These are phyloP conservation scores for Megalopta genalis DNA, from an alignment of 1,140 invertebrate genomes.

Conservation along the genomic window DNA sequence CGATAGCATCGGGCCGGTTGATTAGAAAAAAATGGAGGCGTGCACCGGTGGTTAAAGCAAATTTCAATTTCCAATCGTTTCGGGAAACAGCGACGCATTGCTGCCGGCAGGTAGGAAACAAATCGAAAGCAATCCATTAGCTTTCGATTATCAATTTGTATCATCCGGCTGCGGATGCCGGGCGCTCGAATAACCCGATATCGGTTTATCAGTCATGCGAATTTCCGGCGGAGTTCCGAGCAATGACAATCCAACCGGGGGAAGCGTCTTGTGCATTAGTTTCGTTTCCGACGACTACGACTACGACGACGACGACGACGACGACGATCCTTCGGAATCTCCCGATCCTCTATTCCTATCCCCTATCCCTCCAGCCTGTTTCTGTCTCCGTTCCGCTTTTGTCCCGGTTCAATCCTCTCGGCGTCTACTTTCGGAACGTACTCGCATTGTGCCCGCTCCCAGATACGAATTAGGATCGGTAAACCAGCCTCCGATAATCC, in stretches of 20 bases:
- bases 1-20: too few species aligned
- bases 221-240: slow-evolving; percentile 38
- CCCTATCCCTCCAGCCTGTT: too few species aligned
- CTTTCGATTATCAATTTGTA: slow-evolving; percentile 28
- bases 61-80: background rate
- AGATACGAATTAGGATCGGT: slow-evolving; percentile 56
- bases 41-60: too few species aligned
- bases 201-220: slow-evolving; percentile 49
- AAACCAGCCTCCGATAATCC: slow-evolving; percentile 45
- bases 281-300: slow-evolving; percentile 16
- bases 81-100: background rate
- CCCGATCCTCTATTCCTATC: slow-evolving; percentile 1
- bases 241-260: slow-evolving; percentile 46
- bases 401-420: slow-evolving; percentile 26
- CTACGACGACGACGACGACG: slow-evolving; percentile 17
- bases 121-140: slow-evolving; percentile 1
- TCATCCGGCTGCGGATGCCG: slow-evolving; percentile 15
- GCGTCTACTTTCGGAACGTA: slow-evolving; percentile 38
- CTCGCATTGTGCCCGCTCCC: slow-evolving; percentile 31
- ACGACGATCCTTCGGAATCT: slow-evolving; percentile 39
- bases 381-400: background rate
- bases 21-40: too few species aligned
- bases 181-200: slow-evolving; percentile 7
- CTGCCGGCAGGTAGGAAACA: background rate
- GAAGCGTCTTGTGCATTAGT: slow-evolving; percentile 29